Percentiles rank a stretch among this genome's conserved stretches.
These are phyloP conservation scores for Antechinus flavipes DNA, from an alignment of 2,113 vertebrate species.

Conservation along the genomic window DNA sequence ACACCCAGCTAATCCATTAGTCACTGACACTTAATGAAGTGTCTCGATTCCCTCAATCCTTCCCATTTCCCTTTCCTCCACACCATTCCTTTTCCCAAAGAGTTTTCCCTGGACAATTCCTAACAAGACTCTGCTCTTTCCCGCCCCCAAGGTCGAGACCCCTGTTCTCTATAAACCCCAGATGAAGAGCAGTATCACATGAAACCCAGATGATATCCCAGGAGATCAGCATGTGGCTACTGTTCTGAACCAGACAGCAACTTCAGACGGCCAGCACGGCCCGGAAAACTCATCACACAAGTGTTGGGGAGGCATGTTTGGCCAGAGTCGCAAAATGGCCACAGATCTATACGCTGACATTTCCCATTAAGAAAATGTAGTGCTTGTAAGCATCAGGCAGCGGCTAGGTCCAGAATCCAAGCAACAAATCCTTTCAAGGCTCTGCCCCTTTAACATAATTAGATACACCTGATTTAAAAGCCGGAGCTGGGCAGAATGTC, in stretches of 20 bases:
- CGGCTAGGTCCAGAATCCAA: background rate
- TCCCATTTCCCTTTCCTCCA: slow-evolving; percentile 48
- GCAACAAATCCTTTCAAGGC: background rate
- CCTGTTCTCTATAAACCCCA: slow-evolving; percentile 71
- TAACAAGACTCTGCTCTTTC: slow-evolving; percentile 64
- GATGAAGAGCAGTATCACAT: slow-evolving; percentile 11
- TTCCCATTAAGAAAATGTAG: background rate
- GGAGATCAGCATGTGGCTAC: slow-evolving; percentile 42
- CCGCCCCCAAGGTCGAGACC: slow-evolving; percentile 63
- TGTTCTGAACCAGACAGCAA: slow-evolving; percentile 47
- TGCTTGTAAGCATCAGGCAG: accelerated
- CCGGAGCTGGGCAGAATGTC: background rate
- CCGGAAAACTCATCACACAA: background rate
- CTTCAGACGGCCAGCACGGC: background rate
- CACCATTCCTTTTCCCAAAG: slow-evolving; percentile 34
- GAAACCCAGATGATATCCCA: slow-evolving; percentile 40
- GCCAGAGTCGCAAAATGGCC: background rate
- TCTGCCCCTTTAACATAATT: slow-evolving; percentile 14
- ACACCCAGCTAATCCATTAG: slow-evolving; percentile 57
- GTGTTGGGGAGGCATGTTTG: background rate
- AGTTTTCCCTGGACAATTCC: slow-evolving; percentile 46
- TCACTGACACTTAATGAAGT: slow-evolving; percentile 36
- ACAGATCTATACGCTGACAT: background rate
- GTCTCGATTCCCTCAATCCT: slow-evolving; percentile 39
- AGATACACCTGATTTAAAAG: background rate